Conservation (phyloP, 1,140 invertebrate genomes). For the Marisa cornuarietis region DNA sequence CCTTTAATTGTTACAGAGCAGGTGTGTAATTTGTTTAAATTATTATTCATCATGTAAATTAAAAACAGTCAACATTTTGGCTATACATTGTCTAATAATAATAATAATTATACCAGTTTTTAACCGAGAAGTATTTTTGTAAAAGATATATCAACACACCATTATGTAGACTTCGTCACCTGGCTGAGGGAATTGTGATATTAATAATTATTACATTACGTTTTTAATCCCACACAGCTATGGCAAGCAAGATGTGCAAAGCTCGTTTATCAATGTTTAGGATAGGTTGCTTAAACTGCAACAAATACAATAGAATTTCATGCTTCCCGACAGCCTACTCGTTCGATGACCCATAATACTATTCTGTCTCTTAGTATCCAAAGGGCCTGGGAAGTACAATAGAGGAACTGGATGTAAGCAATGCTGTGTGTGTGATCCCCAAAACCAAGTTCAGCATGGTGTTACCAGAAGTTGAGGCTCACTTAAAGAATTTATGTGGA, state of each 20-base stretch:
- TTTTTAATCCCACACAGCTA: no score
- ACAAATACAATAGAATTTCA: background rate
- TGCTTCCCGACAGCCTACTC: background rate
- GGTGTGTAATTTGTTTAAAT: constrained; percentile 43
- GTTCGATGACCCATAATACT: background rate
- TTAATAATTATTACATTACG: no score
- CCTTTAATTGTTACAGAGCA: constrained; percentile 85
- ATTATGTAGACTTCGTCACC: no score
- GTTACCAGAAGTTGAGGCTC: constrained; percentile 74
- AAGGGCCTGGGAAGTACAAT: constrained; percentile 83
- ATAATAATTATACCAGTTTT: no score
- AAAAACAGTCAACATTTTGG: no score
- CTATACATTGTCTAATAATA: no score
- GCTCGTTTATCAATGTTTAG: background rate
- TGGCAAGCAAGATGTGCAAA: no score
- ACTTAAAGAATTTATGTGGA: constrained; percentile 39
- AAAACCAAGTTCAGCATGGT: constrained; percentile 90
- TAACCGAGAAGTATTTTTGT: no score
- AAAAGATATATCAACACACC: no score
- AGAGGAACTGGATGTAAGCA: constrained; percentile 71
- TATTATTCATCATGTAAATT: no score
- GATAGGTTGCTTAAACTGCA: background rate
- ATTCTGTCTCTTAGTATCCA: constrained; percentile 69
- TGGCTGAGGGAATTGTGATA: no score
- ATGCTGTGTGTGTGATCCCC: constrained; percentile 72